Conservation (phyloP, 2,888 invertebrate species). For the Polyommatus icarus region DNA sequence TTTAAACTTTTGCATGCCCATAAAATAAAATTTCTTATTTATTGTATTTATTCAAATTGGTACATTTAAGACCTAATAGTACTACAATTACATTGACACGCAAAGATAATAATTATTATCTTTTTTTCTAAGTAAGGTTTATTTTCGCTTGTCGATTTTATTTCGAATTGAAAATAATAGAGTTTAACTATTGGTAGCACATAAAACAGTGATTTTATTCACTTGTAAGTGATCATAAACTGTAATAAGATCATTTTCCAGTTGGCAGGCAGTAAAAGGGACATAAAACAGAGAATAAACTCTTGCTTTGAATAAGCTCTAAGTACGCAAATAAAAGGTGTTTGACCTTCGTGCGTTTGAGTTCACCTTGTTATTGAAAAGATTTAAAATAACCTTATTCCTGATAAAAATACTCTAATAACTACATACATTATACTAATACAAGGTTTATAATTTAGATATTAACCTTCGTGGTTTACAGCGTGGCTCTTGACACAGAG, state of each 20-base stretch:
- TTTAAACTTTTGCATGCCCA: too few species aligned
- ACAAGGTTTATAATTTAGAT: too few species aligned
- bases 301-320: conserved; percentile 15
- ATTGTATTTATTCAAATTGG: too few species aligned
- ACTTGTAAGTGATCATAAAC: conserved; percentile 27
- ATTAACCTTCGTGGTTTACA: too few species aligned
- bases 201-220: conserved; percentile 26
- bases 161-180: neutral
- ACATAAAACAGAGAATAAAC: conserved; percentile 20
- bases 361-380: neutral
- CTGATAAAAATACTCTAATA: too few species aligned
- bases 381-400: neutral
- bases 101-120: too few species aligned
- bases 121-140: neutral
- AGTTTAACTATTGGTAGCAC: conserved; percentile 5
- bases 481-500: too few species aligned
- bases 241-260: conserved; percentile 30
- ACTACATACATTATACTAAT: too few species aligned
- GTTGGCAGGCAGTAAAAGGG: conserved; percentile 13
- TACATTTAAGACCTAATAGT: too few species aligned
- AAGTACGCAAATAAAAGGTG: conserved; percentile 10
- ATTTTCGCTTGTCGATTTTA: neutral
- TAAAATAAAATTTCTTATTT: too few species aligned
- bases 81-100: too few species aligned
- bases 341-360: neutral